Percentiles rank a stretch among this genome's conserved stretches.
Evolutionary conservation across 2,888 invertebrate genomes (phyloP).

Genomic region (Laspeyria flexula): DNA sequence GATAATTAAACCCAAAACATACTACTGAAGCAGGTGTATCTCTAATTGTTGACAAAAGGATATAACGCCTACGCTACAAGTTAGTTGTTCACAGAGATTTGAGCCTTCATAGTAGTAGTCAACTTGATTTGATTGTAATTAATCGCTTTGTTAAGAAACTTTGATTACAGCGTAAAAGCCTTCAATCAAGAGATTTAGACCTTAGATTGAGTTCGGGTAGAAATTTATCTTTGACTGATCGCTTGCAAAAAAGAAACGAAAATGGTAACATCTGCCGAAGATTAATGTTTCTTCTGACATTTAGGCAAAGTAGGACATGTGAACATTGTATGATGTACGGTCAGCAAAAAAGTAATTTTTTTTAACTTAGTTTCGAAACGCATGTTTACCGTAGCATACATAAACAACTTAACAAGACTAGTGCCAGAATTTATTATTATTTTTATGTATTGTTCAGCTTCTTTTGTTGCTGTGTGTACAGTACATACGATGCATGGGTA

Average conservation of each 20-base stretch:
- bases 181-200: not conserved
- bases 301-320: not conserved
- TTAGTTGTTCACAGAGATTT: slow-evolving; percentile 7
- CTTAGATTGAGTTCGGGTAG: not conserved
- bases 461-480: too few species aligned
- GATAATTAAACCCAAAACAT: too few species aligned
- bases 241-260: not conserved
- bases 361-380: too few species aligned
- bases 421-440: too few species aligned
- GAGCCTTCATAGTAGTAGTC: slow-evolving; percentile 5
- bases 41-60: slow-evolving; percentile 3
- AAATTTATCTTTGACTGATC: not conserved
- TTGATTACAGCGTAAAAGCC: slow-evolving; percentile 6
- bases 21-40: not conserved
- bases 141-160: slow-evolving; percentile 3
- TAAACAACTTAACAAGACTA: too few species aligned
- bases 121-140: slow-evolving; percentile 8
- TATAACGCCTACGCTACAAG: slow-evolving; percentile 1
- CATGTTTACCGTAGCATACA: too few species aligned
- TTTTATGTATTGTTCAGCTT: too few species aligned
- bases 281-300: not conserved
- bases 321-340: too few species aligned
- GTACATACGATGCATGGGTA: too few species aligned
- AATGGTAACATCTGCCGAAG: not conserved
- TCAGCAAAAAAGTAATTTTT: too few species aligned